Evolutionary conservation across 1,140 invertebrate species (phyloP).

Genomic region (Trichonephila inaurata): DNA sequence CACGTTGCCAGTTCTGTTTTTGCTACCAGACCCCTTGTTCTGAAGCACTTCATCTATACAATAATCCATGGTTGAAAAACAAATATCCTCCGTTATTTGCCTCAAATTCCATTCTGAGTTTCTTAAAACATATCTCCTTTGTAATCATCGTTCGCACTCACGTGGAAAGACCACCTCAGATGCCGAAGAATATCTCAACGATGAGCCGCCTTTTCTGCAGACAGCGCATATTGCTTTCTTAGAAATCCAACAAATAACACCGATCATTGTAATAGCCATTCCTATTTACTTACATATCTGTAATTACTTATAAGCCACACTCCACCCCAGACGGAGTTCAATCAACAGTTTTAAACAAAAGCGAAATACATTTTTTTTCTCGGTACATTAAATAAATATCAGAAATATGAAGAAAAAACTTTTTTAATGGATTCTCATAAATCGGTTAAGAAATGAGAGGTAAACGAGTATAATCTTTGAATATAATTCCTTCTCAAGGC

Average conservation of each 20-base stretch:
- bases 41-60: background rate
- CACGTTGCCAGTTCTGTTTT: background rate
- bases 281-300: background rate
- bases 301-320: slow-evolving; percentile 10
- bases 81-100: slow-evolving; percentile 5
- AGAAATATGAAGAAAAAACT: background rate
- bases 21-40: background rate
- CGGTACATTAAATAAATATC: background rate
- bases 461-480: no score
- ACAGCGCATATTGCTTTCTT: background rate
- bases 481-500: no score
- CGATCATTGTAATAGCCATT: background rate
- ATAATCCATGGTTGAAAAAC: slow-evolving; percentile 14
- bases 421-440: background rate
- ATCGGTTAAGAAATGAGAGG: background rate
- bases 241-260: background rate
- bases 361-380: background rate
- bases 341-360: slow-evolving; percentile 8
- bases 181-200: background rate
- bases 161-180: slow-evolving; percentile 36
- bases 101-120: background rate
- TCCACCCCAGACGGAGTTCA: background rate
- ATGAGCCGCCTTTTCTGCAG: background rate
- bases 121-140: slow-evolving; percentile 7
- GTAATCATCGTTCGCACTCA: slow-evolving; percentile 30